Conservation (phyloP, 2,888 invertebrate genomes). For the Gastracanthus pulcherrimus region DNA sequence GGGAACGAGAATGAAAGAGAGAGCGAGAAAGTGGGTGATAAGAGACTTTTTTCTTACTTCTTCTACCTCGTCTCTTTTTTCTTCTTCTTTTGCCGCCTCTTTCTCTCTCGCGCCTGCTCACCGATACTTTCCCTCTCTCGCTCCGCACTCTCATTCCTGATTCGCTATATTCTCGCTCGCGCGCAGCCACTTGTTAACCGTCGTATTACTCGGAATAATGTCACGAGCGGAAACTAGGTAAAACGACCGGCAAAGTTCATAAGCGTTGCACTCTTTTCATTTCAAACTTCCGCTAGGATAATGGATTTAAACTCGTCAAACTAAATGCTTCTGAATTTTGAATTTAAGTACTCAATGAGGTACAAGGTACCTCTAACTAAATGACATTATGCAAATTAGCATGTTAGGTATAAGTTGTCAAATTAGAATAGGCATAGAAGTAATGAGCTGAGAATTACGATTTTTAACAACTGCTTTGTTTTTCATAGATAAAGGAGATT, state of each 20-base stretch:
- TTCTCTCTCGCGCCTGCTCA: slow-evolving; percentile 4
- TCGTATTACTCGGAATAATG: slow-evolving; percentile 57
- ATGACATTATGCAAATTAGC: too few species aligned
- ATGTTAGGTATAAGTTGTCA: too few species aligned
- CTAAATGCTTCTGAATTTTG: background rate
- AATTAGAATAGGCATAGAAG: too few species aligned
- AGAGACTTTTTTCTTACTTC: slow-evolving; percentile 59
- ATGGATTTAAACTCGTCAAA: background rate
- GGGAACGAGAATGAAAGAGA: slow-evolving; percentile 45
- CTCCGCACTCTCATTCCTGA: slow-evolving; percentile 44
- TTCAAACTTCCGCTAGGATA: slow-evolving; percentile 25
- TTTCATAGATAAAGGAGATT: too few species aligned
- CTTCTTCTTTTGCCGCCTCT: slow-evolving; percentile 44
- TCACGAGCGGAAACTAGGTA: slow-evolving; percentile 55
- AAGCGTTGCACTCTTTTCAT: slow-evolving; percentile 24
- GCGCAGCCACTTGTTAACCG: slow-evolving; percentile 68
- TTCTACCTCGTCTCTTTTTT: slow-evolving; percentile 50
- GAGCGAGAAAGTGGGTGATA: slow-evolving; percentile 59
- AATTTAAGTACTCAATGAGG: background rate
- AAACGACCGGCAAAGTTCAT: slow-evolving; percentile 53
- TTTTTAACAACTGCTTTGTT: too few species aligned
- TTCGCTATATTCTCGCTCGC: slow-evolving; percentile 48
- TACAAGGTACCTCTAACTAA: too few species aligned
- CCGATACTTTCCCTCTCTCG: background rate
- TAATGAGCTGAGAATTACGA: too few species aligned